Evolutionary conservation across 2,797 vertebrate genomes (phyloP).

Genomic region (Hafferia zeledoni): DNA sequence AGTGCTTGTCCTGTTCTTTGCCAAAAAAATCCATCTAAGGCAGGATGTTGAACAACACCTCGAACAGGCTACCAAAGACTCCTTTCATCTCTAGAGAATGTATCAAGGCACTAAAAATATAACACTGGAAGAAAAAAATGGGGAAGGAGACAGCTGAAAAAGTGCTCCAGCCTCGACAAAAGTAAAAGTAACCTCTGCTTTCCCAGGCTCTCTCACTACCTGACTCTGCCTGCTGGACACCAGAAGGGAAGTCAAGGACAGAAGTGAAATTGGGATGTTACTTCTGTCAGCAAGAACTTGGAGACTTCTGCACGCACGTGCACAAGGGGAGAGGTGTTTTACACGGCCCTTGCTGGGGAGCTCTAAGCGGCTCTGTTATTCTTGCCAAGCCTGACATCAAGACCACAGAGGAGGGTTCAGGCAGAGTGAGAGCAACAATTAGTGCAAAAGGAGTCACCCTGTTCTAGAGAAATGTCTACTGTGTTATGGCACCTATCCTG

Average conservation of each 20-base stretch:
- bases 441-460: neutral
- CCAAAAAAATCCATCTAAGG: neutral
- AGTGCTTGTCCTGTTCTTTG: fast-evolving
- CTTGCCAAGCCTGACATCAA: fast-evolving
- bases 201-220: too few relatives aligned
- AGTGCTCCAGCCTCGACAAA: too few relatives aligned
- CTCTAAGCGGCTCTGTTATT: neutral
- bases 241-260: too few relatives aligned
- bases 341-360: neutral
- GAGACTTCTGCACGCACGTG: neutral
- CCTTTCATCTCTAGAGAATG: neutral
- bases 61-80: neutral
- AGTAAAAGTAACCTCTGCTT: too few relatives aligned
- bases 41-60: neutral
- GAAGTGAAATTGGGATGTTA: too few relatives aligned
- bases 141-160: too few relatives aligned
- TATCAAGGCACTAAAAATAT: too few relatives aligned
- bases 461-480: neutral
- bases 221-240: too few relatives aligned
- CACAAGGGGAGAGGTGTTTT: neutral
- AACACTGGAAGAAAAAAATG: too few relatives aligned
- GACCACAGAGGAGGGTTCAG: neutral
- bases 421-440: neutral
- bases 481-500: neutral
- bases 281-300: too few relatives aligned